Evolutionary conservation across 2,113 vertebrate species (phyloP), one percentile per base, ranked within the genome.

Genomic region (Carassius gibelio): DNA sequence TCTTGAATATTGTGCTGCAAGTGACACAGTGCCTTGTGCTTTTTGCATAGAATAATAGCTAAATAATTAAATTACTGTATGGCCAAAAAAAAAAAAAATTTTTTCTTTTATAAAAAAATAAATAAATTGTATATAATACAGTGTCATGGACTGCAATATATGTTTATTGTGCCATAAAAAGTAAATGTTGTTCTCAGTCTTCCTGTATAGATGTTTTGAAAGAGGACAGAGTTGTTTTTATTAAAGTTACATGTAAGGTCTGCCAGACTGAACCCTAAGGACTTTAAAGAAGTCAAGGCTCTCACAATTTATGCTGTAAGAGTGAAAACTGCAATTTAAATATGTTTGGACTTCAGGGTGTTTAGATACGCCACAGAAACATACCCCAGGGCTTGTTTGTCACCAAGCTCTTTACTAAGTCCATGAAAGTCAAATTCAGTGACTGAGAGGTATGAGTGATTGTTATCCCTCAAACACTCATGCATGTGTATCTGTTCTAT

Each of bases 261-360:
- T 45, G 21, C 57, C 57, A 80, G 57, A 80, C 36, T 59, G 30
- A 38, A 61, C 77, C 77, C 36, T 26, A 64, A 62, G 36, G 77
- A 80, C 59, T 62, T 26, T 4, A 26, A 79, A 42, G 10, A 42
- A 62, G 57, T 21, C 38, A 62, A 61, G 50, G 21, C 55, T 13
- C 55, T 72, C 34, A 61, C 21, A 1, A 45, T 62, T 62, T 62
- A 62, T 62, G 21, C 23, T 79, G 11, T 79, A 11, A 62, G 57
- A 78, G 34, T 59, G 10, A 77, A 77, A 59, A 34, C 75, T 36
- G 30, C 75, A 23, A 17, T 15, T 30, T 57, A 34, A 61, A 59
- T 36, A 57, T 77, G 55, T 38, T 78, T 78, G 34, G 36, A 62
- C 76, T 78, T 77, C 50, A 42, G 76, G 57, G 55, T 79, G 57